Evolutionary conservation across 2,797 vertebrate genomes (phyloP).

Genomic region (Vespertilio murinus): DNA sequence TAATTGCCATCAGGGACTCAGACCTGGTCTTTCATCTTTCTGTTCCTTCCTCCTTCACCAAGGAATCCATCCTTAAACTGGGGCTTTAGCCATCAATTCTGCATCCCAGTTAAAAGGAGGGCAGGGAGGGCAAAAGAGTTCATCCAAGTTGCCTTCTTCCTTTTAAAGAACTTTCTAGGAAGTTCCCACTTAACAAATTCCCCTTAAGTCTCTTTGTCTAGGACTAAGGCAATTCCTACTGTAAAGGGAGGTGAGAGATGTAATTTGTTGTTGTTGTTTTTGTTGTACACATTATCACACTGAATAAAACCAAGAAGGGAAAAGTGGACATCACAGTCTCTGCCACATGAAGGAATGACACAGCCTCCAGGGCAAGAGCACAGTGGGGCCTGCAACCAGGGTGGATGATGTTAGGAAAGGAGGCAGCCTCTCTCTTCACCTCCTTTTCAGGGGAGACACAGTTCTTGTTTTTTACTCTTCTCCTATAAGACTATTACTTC

Average conservation of each 20-base stretch:
- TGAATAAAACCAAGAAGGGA: not conserved
- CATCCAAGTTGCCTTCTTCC: not conserved
- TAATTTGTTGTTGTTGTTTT: not conserved
- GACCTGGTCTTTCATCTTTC: not conserved
- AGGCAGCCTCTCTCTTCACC: not conserved
- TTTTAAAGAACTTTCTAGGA: not conserved
- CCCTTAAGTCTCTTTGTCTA: not conserved
- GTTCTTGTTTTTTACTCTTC: not conserved
- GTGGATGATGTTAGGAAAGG: not conserved
- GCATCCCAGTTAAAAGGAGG: not conserved
- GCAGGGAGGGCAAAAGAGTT: not conserved
- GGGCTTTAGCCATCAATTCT: not conserved
- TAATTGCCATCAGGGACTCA: not conserved
- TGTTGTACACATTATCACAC: not conserved
- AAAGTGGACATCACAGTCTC: not conserved
- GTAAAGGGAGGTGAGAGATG: not conserved
- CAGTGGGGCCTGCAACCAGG: not conserved
- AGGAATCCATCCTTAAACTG: not conserved
- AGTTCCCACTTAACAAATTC: not conserved
- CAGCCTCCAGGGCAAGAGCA: not conserved
- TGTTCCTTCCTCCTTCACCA: not conserved
- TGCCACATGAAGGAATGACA: not conserved
- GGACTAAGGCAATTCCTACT: not conserved
- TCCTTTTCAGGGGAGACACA: not conserved
- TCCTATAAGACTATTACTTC: not conserved